Evolutionary conservation across 2,113 vertebrate genomes (phyloP).

Genomic region (Mugil cephalus): DNA sequence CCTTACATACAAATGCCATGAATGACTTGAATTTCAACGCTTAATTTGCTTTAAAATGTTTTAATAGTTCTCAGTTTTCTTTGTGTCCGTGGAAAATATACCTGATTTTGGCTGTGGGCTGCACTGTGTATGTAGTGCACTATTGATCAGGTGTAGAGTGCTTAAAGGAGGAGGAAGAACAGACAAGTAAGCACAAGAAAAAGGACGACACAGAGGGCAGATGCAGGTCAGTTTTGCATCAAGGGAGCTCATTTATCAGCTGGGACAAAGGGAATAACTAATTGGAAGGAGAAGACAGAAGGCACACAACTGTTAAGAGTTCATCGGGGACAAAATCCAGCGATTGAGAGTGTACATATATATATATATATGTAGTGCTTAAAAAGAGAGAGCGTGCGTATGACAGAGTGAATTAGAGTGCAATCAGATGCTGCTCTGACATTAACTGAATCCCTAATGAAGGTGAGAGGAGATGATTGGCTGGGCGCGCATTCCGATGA

Average conservation of each 20-base stretch:
- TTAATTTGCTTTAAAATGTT: too few species aligned
- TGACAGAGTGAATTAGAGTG: conserved; percentile 41
- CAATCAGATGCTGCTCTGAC: conserved; percentile 51
- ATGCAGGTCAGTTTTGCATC: conserved; percentile 45
- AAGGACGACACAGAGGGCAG: conserved; percentile 14
- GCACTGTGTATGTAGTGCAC: too few species aligned
- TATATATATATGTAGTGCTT: background rate
- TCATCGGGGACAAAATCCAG: conserved; percentile 5
- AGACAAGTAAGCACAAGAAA: background rate
- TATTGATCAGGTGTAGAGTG: background rate
- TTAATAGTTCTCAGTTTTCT: too few species aligned
- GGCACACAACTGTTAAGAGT: conserved; percentile 5
- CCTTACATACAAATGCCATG: too few species aligned
- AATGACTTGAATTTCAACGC: too few species aligned
- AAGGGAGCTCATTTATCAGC: conserved; percentile 42
- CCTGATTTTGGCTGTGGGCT: background rate
- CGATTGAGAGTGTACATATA: background rate
- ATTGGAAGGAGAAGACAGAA: conserved; percentile 13
- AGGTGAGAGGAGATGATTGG: conserved; percentile 69
- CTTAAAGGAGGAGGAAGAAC: too few species aligned
- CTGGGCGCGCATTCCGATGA: conserved; percentile 36
- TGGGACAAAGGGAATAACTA: conserved; percentile 36
- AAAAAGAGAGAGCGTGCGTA: conserved; percentile 12
- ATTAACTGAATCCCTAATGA: conserved; percentile 71
- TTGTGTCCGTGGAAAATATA: background rate